Evolutionary conservation across 2,797 vertebrate species (phyloP), one percentile per base, ranked within the genome.

Genomic region (Poeciliopsis presidionis): DNA sequence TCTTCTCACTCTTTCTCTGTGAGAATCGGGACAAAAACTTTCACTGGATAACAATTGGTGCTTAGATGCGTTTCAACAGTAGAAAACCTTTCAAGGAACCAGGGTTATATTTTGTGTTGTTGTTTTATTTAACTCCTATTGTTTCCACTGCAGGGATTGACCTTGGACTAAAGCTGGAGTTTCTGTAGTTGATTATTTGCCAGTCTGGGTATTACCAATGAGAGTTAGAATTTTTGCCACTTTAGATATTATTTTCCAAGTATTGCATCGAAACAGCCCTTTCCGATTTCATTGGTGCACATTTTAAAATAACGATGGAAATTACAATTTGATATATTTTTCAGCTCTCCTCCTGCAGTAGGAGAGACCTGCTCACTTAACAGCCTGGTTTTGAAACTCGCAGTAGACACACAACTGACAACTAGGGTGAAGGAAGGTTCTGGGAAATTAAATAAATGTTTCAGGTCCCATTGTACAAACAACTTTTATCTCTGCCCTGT

Each of bases 401-500:
- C 36, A 41, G 20, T 67, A 41, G 63, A 39, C 33, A 5, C 20
- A 5, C 18, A 67, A 41, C 36, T 67, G 63, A 67, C 20, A 22
- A 67, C 36, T 18, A 22, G 3, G 36, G 18, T 39, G 9, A 41
- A 67, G 22, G 8, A 25, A 41, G 33, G 36, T 39, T 63, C 14
- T 63, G 30, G 30, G 14, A 63, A 63, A 20, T 63, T 9, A 63
- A 63, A 18, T 36, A 36, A 69, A 69, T 69, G 65, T 25, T 69
- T 69, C 39, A 12, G 39, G 39, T 14, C n/a, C 30, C 33, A 67
- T 67, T 9, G 63, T 22, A 39, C 33, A 67, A 67, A 41, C 63
- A 67, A 43, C 39, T 73, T 84, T 80, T 75, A 57, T 75, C 63
- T 89, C 80, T 72, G 78, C 86, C 83, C 81, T 84, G 77, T 81